phyloP scores from a whole-genome alignment of 2,797 vertebrate genomes.

The Botia almorhae region DNA sequence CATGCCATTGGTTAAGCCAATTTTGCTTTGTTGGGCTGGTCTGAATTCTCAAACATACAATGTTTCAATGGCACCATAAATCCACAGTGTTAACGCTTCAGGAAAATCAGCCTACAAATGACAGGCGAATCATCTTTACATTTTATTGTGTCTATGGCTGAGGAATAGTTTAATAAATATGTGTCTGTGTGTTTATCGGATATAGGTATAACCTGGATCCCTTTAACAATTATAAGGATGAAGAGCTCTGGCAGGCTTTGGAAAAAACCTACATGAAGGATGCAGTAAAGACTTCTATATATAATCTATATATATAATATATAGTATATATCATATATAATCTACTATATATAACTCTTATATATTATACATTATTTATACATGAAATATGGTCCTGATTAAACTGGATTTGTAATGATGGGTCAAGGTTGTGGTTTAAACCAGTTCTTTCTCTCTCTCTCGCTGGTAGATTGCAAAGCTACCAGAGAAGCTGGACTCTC shows the following conservation, averaged over 20 bases:
- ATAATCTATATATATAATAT: background rate
- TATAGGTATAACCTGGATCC: conserved; percentile 82
- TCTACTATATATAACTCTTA: too few relatives aligned
- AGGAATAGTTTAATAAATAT: background rate
- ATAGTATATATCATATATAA: too few relatives aligned
- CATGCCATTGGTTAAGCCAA: too few relatives aligned
- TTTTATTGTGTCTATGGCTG: too few relatives aligned
- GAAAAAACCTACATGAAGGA: conserved; percentile 83
- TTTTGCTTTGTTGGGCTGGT: too few relatives aligned
- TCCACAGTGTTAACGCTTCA: too few relatives aligned
- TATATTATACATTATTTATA: background rate
- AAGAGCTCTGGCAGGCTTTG: conserved; percentile 81
- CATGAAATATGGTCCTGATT: background rate
- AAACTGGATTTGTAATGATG: background rate
- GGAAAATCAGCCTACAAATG: too few relatives aligned
- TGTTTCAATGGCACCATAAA: too few relatives aligned
- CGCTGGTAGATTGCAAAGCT: conserved; percentile 76
- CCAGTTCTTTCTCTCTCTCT: conserved; percentile 33
- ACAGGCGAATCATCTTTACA: too few relatives aligned
- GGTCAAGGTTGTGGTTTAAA: background rate
- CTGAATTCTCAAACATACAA: too few relatives aligned
- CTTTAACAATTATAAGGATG: conserved; percentile 73
- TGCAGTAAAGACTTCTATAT: conserved; percentile 61
- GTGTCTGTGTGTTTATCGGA: conserved; percentile 17
- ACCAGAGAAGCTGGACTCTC: conserved; percentile 74